Base-by-base conservation (phyloP, 2,888 invertebrate genomes). In the Trissolcus japonicus region DNA sequence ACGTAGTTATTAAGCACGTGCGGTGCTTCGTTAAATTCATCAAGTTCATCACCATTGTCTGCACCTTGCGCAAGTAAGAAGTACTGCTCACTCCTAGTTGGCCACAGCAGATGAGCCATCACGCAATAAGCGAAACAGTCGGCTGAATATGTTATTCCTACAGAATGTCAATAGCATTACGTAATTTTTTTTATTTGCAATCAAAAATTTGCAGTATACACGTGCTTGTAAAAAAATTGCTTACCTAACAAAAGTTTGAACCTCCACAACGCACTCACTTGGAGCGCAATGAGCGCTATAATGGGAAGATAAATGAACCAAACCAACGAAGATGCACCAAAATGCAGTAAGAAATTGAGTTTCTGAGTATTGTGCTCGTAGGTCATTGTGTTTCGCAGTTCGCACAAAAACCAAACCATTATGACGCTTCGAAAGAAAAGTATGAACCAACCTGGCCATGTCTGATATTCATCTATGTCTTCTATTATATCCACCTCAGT, bases 221-320 rank as follows among this genome's bases (percentile, higher is more conserved):
- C 25, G 4, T 25, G 0, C 25, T 25, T 4, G 25, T 25, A 25
- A 25, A 11, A n/a, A 35, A 35, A 35, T 35, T 56, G 43, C 92
- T 92, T 89, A 96, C 97, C 96, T 85, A 98, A 91, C 73, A 98
- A 90, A 84, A 98, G 93, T 90, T 98, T 98, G 89, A 95, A 96
- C 90, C 98, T 93, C 98, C 98, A 99, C 83, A 99, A 91, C 53
- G 98, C 95, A 77, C 97, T 97, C 65, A 99, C 95, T 90, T 97
- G 96, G 65, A 97, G 91, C 11, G 97, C 96, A 82, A 99, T 95
- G 63, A 98, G 92, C 66, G 98, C 98, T 80, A 98, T 94, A 75
- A 98, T 95, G 11, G 98, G 98, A 85, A 98, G 91, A 89, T 99
- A 98, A 82, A 98, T 96, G 87, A 99, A 98, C 99, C 99, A 99